Conservation (phyloP, 2,888 invertebrate genomes). For the Anarsia innoxiella region DNA sequence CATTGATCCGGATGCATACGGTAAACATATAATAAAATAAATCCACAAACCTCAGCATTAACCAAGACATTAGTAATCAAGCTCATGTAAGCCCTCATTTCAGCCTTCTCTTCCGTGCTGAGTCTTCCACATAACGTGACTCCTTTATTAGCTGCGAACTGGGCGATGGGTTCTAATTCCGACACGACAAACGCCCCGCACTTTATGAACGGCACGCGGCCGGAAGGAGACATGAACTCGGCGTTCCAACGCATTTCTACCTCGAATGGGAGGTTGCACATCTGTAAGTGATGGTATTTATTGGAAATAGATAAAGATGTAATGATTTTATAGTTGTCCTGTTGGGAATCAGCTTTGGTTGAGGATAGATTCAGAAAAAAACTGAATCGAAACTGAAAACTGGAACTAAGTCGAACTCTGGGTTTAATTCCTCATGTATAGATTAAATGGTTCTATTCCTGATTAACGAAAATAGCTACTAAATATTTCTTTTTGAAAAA, state of each 20-base stretch:
- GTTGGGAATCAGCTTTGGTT: no score
- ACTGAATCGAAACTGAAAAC: no score
- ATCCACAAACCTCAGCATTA: conserved; percentile 88
- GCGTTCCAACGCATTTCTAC: conserved; percentile 92
- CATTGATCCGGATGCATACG: no score
- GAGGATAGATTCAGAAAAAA: no score
- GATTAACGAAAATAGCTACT: no score
- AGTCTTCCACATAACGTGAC: conserved; percentile 82
- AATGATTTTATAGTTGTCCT: no score
- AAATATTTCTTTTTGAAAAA: no score
- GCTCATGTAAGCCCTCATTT: conserved; percentile 95
- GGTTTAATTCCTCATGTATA: no score
- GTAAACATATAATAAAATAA: no score
- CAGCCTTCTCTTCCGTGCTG: conserved; percentile 85
- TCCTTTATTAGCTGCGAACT: conserved; percentile 90
- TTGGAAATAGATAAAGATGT: not conserved
- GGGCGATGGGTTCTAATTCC: conserved; percentile 93
- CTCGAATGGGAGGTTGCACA: conserved; percentile 90
- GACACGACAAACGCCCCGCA: conserved; percentile 92
- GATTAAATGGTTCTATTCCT: no score
- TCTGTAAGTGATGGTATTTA: conserved; percentile 54
- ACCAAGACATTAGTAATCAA: conserved; percentile 91
- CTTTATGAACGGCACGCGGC: conserved; percentile 93
- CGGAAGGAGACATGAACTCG: conserved; percentile 97
- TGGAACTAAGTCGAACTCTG: no score